A percentile compares a stretch with the other conserved stretches of the same genome.
phyloP scores from a whole-genome alignment of 2,113 vertebrate species.

The Dasypus novemcinctus region DNA sequence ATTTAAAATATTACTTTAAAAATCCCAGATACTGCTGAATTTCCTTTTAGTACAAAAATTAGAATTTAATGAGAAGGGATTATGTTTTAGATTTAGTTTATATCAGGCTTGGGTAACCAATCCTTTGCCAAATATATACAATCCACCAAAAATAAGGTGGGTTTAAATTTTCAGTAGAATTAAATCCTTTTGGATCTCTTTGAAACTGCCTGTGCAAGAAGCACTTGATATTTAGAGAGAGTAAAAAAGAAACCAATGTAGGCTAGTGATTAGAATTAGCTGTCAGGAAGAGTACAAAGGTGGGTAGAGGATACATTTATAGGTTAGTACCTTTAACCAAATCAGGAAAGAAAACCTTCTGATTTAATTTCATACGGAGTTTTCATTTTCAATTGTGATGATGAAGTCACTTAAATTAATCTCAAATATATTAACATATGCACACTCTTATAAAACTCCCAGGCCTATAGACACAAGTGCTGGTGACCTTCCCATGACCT shows the following conservation, averaged over 20 bases:
- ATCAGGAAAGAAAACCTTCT: slow-evolving; percentile 16
- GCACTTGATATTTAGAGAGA: not conserved
- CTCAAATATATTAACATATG: not conserved
- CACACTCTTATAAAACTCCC: not conserved
- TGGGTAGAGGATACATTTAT: not conserved
- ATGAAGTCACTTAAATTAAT: not conserved
- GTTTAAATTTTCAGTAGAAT: slow-evolving; percentile 21
- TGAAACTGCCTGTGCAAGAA: slow-evolving; percentile 8
- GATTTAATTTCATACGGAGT: slow-evolving; percentile 2
- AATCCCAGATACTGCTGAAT: not conserved
- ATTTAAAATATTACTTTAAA: not conserved
- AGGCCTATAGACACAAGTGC: not conserved
- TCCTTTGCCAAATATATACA: not conserved
- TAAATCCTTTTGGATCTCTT: not conserved
- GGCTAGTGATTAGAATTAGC: slow-evolving; percentile 9
- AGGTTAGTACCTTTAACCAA: not conserved
- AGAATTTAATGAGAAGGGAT: not conserved
- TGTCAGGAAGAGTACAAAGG: not conserved
- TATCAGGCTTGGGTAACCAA: not conserved
- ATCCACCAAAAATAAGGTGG: not conserved
- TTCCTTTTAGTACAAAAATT: slow-evolving; percentile 11
- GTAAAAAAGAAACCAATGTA: not conserved
- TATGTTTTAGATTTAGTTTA: not conserved
- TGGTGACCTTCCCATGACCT: not conserved
- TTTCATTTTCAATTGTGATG: slow-evolving; percentile 29